Evolutionary conservation across 1,140 invertebrate genomes (phyloP), one percentile per base, ranked within the genome.

Genomic region (Tyrophagus putrescentiae): DNA sequence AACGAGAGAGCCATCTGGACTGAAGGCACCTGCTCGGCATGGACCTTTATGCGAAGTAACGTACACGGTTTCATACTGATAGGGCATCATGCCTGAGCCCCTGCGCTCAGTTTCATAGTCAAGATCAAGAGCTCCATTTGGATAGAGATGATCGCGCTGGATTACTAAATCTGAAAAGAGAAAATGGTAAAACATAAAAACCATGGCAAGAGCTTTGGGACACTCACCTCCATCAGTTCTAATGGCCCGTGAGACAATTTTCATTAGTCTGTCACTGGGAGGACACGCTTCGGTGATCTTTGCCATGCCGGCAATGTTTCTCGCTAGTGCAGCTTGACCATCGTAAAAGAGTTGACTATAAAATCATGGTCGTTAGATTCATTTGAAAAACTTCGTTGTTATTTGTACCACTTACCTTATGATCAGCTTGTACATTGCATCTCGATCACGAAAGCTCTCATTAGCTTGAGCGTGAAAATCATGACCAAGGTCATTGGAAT

Each of bases 1-100:
- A n/a, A 98, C 87, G 0, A 98, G 73, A 66, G 93, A 85, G 0
- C 78, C 95, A 76, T 95, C 92, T 7, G 79, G 74, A 64, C 89
- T 95, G 70, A 98, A 98, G 28, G 89, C 90, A 16, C 91, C 93
- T 1, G 91, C 84, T 59, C 93, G 76, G 68, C 94, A 98, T 60
- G 91, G 84, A 61, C 86, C 92, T 76, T 98, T 98, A 70, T 99
- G 95, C 3, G 92, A 92, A 4, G 95, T 98, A 0, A 98, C 91
- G 72, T 98, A 98, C 2, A 92, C 93, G 0, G 95, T 98, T 75
- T 98, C 94, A 72, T 98, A 98, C 13, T 87, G n/a, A 44, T 36
- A 25, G 16, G 60, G 60, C 42, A 44, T 41, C 9, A 52, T 21
- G 9, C 39, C 60, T 44, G 13, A 18, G 21, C 18, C 3, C 28